Evolutionary conservation across 2,113 vertebrate species (phyloP).

Genomic region (Neodontobutis hainanensis): DNA sequence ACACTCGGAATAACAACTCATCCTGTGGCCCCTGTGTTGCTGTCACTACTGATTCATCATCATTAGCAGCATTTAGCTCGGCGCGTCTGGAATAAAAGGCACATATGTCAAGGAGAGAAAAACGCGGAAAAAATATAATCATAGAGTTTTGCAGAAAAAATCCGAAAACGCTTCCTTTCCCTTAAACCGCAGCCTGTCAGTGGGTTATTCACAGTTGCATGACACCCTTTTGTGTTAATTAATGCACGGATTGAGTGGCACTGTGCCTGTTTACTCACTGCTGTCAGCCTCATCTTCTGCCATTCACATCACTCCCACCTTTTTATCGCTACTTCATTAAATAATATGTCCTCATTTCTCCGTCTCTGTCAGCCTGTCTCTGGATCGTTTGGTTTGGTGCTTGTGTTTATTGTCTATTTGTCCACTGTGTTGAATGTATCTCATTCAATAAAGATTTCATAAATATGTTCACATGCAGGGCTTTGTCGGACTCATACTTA

Average conservation of each 20-base stretch:
- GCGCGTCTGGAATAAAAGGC: conserved; percentile 43
- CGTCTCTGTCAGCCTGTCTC: conserved; percentile 13
- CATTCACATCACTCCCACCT: conserved; percentile 52
- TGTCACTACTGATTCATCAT: conserved; percentile 74
- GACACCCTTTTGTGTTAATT: conserved; percentile 63
- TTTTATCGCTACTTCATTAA: conserved; percentile 58
- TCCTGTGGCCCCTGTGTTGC: conserved; percentile 55
- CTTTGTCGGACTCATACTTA: too few species aligned
- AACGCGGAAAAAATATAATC: conserved; percentile 30
- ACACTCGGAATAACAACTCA: conserved; percentile 73
- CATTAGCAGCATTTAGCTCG: conserved; percentile 69
- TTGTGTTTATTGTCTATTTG: too few species aligned
- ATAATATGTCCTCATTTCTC: conserved; percentile 43
- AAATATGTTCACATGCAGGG: too few species aligned
- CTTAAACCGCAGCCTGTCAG: conserved; percentile 47
- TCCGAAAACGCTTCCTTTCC: conserved; percentile 32
- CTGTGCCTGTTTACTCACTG: conserved; percentile 47
- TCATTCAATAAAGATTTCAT: too few species aligned
- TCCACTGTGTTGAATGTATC: too few species aligned
- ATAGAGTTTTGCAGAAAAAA: conserved; percentile 41
- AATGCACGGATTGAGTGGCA: conserved; percentile 52
- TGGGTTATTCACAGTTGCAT: conserved; percentile 38
- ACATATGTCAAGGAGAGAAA: conserved; percentile 44
- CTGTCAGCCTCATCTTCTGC: conserved; percentile 47
- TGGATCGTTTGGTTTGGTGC: too few species aligned